A percentile compares a stretch with the other conserved stretches of the same genome.
Conservation (phyloP, 2,888 invertebrate genomes). For the Orthonychiurus folsomi region DNA sequence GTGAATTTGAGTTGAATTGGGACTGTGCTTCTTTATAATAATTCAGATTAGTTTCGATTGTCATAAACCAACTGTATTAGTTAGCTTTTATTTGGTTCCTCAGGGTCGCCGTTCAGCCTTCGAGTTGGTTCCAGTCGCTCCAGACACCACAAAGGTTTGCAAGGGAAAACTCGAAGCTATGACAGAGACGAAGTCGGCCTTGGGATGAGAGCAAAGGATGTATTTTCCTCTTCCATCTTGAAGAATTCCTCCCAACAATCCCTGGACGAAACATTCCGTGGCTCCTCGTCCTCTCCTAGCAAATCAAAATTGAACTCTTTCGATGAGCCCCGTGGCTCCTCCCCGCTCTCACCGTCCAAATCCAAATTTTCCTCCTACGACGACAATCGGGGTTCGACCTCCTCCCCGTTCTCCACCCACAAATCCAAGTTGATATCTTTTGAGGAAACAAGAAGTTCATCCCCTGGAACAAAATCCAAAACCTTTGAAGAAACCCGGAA, state of each 20-base stretch:
- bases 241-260: background rate
- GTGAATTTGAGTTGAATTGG: no score
- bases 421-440: background rate
- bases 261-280: background rate
- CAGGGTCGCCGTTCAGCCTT: constrained; percentile 73
- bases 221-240: background rate
- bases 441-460: background rate
- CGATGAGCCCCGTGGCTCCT: background rate
- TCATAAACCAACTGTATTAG: no score
- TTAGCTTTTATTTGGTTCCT: no score
- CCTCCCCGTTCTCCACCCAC: background rate
- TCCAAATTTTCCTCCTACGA: background rate
- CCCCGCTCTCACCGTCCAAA: background rate
- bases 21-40: no score
- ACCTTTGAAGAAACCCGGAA: constrained; percentile 7
- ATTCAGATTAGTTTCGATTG: no score
- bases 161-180: constrained; percentile 38
- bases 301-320: no score
- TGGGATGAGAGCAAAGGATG: constrained; percentile 7
- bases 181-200: constrained; percentile 28
- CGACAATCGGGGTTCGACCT: background rate
- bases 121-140: constrained; percentile 53
- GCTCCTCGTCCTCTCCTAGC: background rate
- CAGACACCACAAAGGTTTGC: constrained; percentile 27
- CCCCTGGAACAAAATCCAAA: background rate